Base-by-base conservation (phyloP, 2,888 invertebrate species). In the Lysandra coridon region DNA sequence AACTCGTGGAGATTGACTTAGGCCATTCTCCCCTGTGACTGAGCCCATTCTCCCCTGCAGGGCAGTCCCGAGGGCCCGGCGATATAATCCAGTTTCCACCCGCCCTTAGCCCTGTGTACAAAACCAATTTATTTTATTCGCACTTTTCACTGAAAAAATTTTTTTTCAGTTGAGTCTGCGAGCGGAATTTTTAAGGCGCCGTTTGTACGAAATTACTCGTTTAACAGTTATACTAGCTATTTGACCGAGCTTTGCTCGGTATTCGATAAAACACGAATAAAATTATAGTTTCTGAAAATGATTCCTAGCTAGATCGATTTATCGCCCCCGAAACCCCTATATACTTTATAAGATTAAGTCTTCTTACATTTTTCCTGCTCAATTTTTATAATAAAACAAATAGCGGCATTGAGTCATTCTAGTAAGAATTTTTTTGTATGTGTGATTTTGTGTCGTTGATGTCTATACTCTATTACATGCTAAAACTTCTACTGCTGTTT, bases 81-180 rank as follows among this genome's bases (percentile, higher is more conserved):
- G 88, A 86, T 86, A 89, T 93, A 93, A 93, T 93, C 91, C 92
- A 90, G 89, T 93, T 93, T 90, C 87, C 86, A 85, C 86, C 87
- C 88, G 87, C 87, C 89, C 88, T 84, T 84, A 89, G 89, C 86
- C 86, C 85, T 86, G 87, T 85, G 84, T 84, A 83, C 85, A 86
- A 86, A 86, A 84, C 82, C 84, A 84, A 85, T 85, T 85, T 85
- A 84, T 82, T 83, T 82, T 83, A 82, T 82, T 62, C 75, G n/a
- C 62, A 74, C 23, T 76, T 76, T 33, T 53, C 17, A 76, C 76
- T 69, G 69, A 69, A 33, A 33, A 5, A 69, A 30, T 37, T 33
- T 69, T 69, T 69, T 33, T 69, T 33, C 12, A 69, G 69, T 5
- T 69, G 33, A 37, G 33, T 69, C 37, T 14, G 17, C 69, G 14